Conservation (phyloP, 2,797 vertebrate species). For the Adrianichthys oophorus region DNA sequence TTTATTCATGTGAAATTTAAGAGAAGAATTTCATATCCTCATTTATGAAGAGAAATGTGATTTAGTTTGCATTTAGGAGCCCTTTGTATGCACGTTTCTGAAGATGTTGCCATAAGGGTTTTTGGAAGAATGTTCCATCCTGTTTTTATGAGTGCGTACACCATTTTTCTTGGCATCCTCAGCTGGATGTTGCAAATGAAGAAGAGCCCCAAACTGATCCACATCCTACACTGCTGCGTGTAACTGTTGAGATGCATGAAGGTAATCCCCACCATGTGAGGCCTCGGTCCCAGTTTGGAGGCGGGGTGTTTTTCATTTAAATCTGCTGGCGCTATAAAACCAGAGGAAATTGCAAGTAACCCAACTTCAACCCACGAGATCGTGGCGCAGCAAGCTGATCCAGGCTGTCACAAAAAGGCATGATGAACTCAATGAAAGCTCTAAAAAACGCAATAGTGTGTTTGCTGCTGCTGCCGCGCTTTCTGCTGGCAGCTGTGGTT, state of each 20-base stretch:
- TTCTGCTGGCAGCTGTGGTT: constrained; percentile 89
- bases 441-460: constrained; percentile 88
- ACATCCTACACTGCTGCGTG: constrained; percentile 27
- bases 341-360: constrained; percentile 78
- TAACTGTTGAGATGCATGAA: constrained; percentile 76
- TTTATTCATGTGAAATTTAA: no score
- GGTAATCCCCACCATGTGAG: constrained; percentile 93
- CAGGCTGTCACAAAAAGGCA: constrained; percentile 41
- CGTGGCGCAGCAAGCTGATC: constrained; percentile 33
- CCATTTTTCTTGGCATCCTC: no score
- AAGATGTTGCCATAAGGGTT: no score
- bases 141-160: no score
- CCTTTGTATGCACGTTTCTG: no score
- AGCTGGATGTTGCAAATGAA: not conserved
- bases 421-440: constrained; percentile 84
- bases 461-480: constrained; percentile 89
- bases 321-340: constrained; percentile 90
- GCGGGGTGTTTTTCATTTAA: constrained; percentile 94
- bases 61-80: no score
- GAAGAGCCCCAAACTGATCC: not conserved
- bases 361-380: constrained; percentile 68
- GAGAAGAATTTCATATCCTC: no score
- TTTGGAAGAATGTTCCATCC: no score
- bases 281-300: constrained; percentile 87
- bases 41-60: no score